Evolutionary conservation across 2,888 invertebrate species (phyloP).

Genomic region (Cotesia congregata): DNA sequence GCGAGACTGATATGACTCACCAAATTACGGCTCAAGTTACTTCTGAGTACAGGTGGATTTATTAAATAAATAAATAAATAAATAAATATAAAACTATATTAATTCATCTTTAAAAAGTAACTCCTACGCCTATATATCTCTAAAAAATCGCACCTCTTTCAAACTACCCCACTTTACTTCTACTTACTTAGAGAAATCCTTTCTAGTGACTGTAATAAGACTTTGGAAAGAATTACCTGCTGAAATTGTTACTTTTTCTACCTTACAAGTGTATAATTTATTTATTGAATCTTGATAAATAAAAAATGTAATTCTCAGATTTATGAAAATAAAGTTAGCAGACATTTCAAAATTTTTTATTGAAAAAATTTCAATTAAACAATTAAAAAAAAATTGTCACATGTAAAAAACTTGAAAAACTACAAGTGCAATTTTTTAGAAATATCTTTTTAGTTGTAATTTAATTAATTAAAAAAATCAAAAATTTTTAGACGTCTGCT

Average conservation of each 20-base stretch:
- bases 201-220: not conserved
- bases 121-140: too few relatives aligned
- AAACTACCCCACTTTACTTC: not conserved
- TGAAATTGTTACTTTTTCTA: not conserved
- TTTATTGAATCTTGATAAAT: not conserved
- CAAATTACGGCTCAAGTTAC: not conserved
- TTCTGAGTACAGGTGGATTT: not conserved
- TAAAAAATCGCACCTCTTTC: not conserved
- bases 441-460: too few relatives aligned
- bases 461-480: too few relatives aligned
- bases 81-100: not conserved
- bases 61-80: not conserved
- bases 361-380: too few relatives aligned
- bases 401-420: too few relatives aligned
- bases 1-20: slow-evolving; percentile 1
- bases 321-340: too few relatives aligned
- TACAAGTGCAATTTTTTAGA: too few relatives aligned
- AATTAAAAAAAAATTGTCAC: too few relatives aligned
- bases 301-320: too few relatives aligned
- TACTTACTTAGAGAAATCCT: not conserved
- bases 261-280: not conserved
- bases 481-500: too few relatives aligned
- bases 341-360: too few relatives aligned
- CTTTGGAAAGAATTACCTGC: not conserved
- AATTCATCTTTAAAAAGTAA: not conserved